Conservation (phyloP, 2,888 invertebrate species). For the Cenopis cana region DNA sequence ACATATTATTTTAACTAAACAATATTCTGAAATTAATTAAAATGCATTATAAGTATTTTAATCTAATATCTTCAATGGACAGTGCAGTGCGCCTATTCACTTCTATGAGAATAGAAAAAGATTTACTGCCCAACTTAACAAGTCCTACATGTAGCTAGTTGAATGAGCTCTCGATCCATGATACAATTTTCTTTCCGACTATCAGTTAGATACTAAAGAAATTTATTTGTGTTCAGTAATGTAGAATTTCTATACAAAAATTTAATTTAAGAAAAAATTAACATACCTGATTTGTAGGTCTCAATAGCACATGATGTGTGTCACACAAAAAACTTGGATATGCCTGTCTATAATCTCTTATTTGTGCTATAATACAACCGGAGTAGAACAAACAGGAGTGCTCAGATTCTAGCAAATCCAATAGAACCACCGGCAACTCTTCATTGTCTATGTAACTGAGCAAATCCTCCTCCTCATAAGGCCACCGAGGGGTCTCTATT, state of each 20-base stretch:
- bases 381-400: slow-evolving; percentile 95
- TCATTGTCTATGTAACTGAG: slow-evolving; percentile 95
- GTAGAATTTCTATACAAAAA: background rate
- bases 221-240: background rate
- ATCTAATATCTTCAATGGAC: no score
- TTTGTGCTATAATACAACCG: slow-evolving; percentile 96
- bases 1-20: no score
- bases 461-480: slow-evolving; percentile 95
- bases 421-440: slow-evolving; percentile 94
- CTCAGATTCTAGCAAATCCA: slow-evolving; percentile 93
- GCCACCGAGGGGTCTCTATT: slow-evolving; percentile 92
- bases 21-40: no score
- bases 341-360: slow-evolving; percentile 94
- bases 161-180: no score
- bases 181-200: background rate
- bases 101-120: no score
- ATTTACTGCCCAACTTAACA: no score
- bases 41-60: no score
- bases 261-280: no score
- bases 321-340: slow-evolving; percentile 92
- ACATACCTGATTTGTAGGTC: slow-evolving; percentile 92
- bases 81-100: no score
- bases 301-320: slow-evolving; percentile 94
- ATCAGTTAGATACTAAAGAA: background rate
- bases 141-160: no score